Conservation (phyloP, 2,797 vertebrate species). For the Spondyliosoma cantharus region DNA sequence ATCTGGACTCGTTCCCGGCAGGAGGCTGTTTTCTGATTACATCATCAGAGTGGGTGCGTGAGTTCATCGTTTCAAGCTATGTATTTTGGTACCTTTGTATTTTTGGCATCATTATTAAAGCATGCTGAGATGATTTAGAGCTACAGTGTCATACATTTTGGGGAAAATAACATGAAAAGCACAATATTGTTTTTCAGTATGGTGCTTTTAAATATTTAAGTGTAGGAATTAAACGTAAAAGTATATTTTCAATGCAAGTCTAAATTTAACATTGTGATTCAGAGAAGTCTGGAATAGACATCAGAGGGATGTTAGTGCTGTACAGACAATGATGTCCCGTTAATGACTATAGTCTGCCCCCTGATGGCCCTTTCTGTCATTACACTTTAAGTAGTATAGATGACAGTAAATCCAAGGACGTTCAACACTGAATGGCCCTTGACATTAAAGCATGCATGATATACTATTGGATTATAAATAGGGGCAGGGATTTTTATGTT, state of each 20-base stretch:
- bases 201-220: background rate
- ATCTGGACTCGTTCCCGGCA: background rate
- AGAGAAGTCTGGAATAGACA: background rate
- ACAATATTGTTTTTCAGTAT: rapidly evolving
- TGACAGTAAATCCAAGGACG: conserved; percentile 43
- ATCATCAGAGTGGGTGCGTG: background rate
- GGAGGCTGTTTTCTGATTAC: conserved; percentile 4
- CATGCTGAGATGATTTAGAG: background rate
- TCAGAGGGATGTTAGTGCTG: background rate
- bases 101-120: conserved; percentile 6
- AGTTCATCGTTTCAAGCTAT: background rate
- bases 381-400: conserved; percentile 5
- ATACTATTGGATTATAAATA: conserved; percentile 15
- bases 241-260: background rate
- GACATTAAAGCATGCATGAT: conserved; percentile 16
- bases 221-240: background rate
- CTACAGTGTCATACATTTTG: too few species aligned
- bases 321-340: conserved; percentile 10
- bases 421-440: background rate
- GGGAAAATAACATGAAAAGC: background rate
- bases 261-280: background rate
- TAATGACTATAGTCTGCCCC: conserved; percentile 54
- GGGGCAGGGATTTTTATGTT: conserved; percentile 2
- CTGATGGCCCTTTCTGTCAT: conserved; percentile 50
- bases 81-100: background rate